Conservation (phyloP, 2,797 vertebrate genomes). For the Acridotheres tristis region DNA sequence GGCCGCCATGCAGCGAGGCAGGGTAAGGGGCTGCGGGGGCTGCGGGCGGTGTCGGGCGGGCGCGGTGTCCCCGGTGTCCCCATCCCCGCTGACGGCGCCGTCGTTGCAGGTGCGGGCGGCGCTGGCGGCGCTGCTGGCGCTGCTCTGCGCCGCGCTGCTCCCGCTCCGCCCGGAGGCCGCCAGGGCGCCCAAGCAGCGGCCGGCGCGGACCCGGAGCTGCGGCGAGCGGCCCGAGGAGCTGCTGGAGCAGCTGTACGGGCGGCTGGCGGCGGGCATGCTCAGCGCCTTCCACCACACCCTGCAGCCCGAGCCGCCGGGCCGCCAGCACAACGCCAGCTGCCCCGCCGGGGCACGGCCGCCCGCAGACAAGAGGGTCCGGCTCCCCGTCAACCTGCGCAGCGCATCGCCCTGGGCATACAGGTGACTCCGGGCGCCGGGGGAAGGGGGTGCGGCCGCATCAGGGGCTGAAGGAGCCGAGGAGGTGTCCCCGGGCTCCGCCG, state of each 20-base stretch:
- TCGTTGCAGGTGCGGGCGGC: conserved; percentile 28
- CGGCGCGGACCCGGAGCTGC: conserved; percentile 79
- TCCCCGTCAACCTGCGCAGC: conserved; percentile 89
- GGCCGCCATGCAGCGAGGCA: conserved; percentile 1
- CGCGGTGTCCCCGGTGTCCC: background rate
- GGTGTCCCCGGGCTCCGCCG: background rate
- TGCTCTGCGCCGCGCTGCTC: conserved; percentile 43
- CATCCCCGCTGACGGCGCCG: background rate
- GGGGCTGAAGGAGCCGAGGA: background rate
- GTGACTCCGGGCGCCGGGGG: conserved; percentile 64
- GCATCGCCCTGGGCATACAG: conserved; percentile 95
- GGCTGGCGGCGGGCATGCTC: conserved; percentile 89
- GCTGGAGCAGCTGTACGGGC: conserved; percentile 92
- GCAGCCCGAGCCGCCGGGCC: conserved; percentile 85
- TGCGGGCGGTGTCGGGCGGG: background rate
- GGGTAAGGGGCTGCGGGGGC: background rate
- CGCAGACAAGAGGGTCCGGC: conserved; percentile 74
- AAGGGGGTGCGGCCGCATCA: background rate
- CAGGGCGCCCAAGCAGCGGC: conserved; percentile 72
- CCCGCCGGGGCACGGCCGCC: conserved; percentile 70
- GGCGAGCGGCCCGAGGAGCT: conserved; percentile 90
- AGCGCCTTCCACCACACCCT: conserved; percentile 94
- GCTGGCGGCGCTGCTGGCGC: conserved; percentile 23
- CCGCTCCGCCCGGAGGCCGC: conserved; percentile 37
- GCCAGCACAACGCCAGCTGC: conserved; percentile 84